A percentile compares a stretch with the other conserved stretches of the same genome.
Conservation (phyloP, 2,113 vertebrate genomes). For the Leptobrachium leishanense region DNA sequence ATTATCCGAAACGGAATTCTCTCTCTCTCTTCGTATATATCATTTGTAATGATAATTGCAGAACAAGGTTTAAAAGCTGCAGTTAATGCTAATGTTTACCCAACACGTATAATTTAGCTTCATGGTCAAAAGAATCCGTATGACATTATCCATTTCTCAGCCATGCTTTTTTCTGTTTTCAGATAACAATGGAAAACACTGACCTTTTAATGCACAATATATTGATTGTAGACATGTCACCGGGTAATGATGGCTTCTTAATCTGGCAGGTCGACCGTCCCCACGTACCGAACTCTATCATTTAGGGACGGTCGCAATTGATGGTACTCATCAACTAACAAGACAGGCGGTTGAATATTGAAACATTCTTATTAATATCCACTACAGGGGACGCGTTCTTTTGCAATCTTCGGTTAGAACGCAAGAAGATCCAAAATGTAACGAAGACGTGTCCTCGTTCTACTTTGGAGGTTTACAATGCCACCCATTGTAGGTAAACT, state of each 20-base stretch:
- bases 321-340: no score
- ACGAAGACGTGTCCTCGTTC: no score
- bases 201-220: not conserved
- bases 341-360: no score
- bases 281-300: not conserved
- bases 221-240: not conserved
- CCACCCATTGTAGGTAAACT: no score
- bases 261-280: not conserved
- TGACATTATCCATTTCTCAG: not conserved
- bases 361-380: no score
- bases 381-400: no score
- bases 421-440: no score
- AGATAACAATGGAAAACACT: not conserved
- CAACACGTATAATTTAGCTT: constrained; percentile 19
- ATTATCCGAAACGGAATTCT: constrained; percentile 35
- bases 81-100: constrained; percentile 30
- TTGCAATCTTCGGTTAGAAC: no score
- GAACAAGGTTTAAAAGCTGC: constrained; percentile 33
- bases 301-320: no score
- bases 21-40: constrained; percentile 31
- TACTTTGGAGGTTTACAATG: no score
- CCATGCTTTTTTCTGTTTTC: not conserved
- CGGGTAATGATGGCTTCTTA: not conserved
- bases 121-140: constrained; percentile 20
- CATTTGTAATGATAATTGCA: constrained; percentile 44